Conservation (phyloP, 2,113 vertebrate species). For the Halichoeres trimaculatus region DNA sequence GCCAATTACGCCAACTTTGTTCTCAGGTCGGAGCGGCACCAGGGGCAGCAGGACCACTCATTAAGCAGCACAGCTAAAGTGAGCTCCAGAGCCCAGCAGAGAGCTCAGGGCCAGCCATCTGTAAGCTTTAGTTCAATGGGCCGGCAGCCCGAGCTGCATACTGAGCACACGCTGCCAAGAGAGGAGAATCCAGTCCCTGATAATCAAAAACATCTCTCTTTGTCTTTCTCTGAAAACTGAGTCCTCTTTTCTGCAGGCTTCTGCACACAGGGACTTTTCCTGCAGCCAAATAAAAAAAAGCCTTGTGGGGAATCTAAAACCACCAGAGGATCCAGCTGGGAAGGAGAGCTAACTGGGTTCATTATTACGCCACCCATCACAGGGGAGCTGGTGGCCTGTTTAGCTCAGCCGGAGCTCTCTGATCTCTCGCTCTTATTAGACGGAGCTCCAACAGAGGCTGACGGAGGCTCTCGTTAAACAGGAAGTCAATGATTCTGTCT, state of each 20-base stretch:
- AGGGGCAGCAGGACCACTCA: slow-evolving; percentile 43
- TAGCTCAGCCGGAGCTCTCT: slow-evolving; percentile 56
- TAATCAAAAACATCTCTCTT: slow-evolving; percentile 56
- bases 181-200: slow-evolving; percentile 1
- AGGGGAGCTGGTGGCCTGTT: slow-evolving; percentile 52
- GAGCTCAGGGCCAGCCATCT: slow-evolving; percentile 55
- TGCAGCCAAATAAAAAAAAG: slow-evolving; percentile 1
- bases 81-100: slow-evolving; percentile 37
- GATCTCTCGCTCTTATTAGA: slow-evolving; percentile 45
- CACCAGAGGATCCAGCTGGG: slow-evolving; percentile 32
- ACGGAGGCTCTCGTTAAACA: slow-evolving; percentile 40
- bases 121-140: slow-evolving; percentile 42
- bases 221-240: slow-evolving; percentile 37
- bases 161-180: slow-evolving; percentile 31
- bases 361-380: slow-evolving; percentile 39
- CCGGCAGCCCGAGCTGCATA: slow-evolving; percentile 35
- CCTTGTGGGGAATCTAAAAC: slow-evolving; percentile 25
- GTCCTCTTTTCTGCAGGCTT: slow-evolving; percentile 41
- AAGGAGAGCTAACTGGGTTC: slow-evolving; percentile 59
- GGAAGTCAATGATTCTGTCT: slow-evolving; percentile 8
- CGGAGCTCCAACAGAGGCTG: slow-evolving; percentile 9
- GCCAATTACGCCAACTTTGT: slow-evolving; percentile 63
- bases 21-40: slow-evolving; percentile 49
- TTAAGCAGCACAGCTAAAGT: slow-evolving; percentile 53
- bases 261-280: slow-evolving; percentile 14